A percentile compares a stretch with the other conserved stretches of the same genome.
These are phyloP conservation scores for Apeira syringaria DNA, from an alignment of 2,888 invertebrate genomes.

Conservation along the genomic window DNA sequence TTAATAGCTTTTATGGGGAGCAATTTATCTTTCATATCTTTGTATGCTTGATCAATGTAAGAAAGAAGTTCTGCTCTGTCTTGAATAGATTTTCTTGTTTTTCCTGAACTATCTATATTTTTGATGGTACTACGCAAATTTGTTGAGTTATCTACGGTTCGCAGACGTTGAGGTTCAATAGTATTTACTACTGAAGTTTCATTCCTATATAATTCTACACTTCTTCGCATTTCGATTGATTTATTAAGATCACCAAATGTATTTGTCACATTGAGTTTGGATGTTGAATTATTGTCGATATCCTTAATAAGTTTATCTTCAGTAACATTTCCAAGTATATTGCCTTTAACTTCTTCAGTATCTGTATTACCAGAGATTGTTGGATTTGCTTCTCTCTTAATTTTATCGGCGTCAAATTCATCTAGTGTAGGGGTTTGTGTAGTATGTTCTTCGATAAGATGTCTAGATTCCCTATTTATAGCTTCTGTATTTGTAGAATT, in stretches of 20 bases:
- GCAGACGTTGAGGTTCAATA: too few relatives aligned
- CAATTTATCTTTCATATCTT: constrained; percentile 6
- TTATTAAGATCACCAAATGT: too few relatives aligned
- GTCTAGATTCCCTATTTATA: neutral
- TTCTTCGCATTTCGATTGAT: too few relatives aligned
- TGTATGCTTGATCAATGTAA: constrained; percentile 1
- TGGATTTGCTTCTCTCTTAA: constrained; percentile 1
- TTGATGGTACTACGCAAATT: neutral
- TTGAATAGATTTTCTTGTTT: neutral
- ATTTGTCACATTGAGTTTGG: too few relatives aligned
- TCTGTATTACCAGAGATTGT: neutral
- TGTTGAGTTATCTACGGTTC: neutral
- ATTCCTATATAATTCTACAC: too few relatives aligned
- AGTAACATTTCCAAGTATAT: too few relatives aligned
- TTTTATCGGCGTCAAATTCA: neutral
- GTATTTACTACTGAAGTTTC: too few relatives aligned
- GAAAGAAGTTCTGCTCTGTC: neutral
- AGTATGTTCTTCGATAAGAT: neutral
- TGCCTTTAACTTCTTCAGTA: neutral
- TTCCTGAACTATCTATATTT: neutral
- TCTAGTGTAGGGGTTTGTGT: neutral
- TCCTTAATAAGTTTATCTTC: too few relatives aligned
- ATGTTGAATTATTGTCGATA: too few relatives aligned
- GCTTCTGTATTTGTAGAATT: too few relatives aligned
- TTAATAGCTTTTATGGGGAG: constrained; percentile 4